Evolutionary conservation across 2,113 vertebrate species (phyloP), one percentile per base, ranked within the genome.

Genomic region (Stigmatopora argus): DNA sequence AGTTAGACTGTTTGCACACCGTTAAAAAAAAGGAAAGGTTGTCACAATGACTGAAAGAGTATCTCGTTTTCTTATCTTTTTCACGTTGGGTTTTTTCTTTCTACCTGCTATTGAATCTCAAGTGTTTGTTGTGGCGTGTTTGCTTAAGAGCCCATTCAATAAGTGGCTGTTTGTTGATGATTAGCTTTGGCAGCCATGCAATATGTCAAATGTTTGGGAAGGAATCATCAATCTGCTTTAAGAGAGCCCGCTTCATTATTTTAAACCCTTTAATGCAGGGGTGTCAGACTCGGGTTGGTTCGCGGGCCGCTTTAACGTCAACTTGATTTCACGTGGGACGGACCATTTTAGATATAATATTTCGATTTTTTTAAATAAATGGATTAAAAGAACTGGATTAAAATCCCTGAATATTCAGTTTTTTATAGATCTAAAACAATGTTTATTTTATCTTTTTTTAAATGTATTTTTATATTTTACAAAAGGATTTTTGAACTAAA

Each of bases 141-240:
- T 56, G 53, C 23, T 31, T 31, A 56, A 23, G 53, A 56, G 53
- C 23, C 23, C 53, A 56, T 56, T 56, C 53, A 56, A 56, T 12
- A 5, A 55, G 12, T 56, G 23, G 3, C 13, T 55, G 21, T 55
- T 55, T 56, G 53, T 56, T 34, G 53, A 56, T 56, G 53, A 56
- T 56, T 34, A 56, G 53, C 53, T 56, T 56, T 56, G 53, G 23
- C 53, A 56, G 11, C 23, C 23, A 23, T 23, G 15, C 53, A 31
- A 56, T 31, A 56, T 56, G 53, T 56, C 53, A 56, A 56, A 56
- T 23, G 14, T 56, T 56, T 31, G 53, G 53, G 53, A 11, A 23
- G 7, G 53, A 23, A 31, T 31, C 13, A 31, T 15, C 0, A 17
- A 17, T 26, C 13, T 56, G 7, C 5, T 34, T 31, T 1, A 23